Conservation (phyloP, 2,888 invertebrate genomes). For the Zootermopsis nevadensis region DNA sequence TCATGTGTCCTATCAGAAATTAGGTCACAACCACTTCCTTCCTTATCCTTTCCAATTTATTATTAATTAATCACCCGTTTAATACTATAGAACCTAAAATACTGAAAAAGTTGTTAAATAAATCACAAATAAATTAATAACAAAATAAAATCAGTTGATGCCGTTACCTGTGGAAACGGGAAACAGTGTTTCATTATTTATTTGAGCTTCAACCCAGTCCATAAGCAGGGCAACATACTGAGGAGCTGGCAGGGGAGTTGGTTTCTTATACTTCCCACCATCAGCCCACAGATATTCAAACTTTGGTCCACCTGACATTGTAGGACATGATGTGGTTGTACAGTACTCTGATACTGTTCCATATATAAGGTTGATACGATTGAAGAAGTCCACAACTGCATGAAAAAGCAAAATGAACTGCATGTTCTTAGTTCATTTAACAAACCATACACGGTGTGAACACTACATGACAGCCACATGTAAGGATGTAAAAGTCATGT, state of each 20-base stretch:
- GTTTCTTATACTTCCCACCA: slow-evolving; percentile 80
- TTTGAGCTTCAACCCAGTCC: slow-evolving; percentile 93
- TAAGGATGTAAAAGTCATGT: no score
- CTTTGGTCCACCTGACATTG: slow-evolving; percentile 89
- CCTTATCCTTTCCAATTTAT: no score
- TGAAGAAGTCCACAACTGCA: slow-evolving; percentile 93
- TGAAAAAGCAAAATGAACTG: no score
- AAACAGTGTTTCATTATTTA: slow-evolving; percentile 88
- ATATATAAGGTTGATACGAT: slow-evolving; percentile 91
- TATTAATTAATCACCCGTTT: no score
- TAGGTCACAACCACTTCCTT: no score
- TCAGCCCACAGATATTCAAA: slow-evolving; percentile 95
- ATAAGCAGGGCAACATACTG: slow-evolving; percentile 85
- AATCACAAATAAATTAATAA: no score
- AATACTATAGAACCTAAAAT: no score
- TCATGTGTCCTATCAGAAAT: no score
- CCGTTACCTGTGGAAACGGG: slow-evolving; percentile 78
- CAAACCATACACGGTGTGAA: no score
- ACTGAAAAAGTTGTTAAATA: no score
- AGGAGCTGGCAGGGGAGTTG: slow-evolving; percentile 84
- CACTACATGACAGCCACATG: no score
- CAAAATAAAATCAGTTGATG: not conserved
- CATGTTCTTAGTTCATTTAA: no score
- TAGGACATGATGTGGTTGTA: slow-evolving; percentile 84
- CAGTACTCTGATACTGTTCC: slow-evolving; percentile 90